Conservation (phyloP, 2,888 invertebrate genomes). For the Ischnura elegans region DNA sequence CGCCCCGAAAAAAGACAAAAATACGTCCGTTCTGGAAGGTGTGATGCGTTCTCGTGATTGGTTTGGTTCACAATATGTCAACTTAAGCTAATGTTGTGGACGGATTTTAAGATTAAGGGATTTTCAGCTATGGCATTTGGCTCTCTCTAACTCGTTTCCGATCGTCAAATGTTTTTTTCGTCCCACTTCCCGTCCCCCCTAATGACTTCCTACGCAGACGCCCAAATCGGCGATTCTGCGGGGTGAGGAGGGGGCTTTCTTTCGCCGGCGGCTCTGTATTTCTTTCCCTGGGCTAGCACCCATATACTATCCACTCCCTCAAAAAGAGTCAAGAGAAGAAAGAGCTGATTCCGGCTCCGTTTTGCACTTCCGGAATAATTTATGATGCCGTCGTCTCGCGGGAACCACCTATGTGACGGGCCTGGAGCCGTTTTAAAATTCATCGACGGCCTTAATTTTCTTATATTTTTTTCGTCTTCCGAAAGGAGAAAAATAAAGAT, state of each 20-base stretch:
- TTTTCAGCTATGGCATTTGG: too few relatives aligned
- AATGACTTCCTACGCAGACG: not conserved
- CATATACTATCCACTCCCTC: not conserved
- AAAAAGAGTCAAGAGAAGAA: not conserved
- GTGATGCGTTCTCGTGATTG: too few relatives aligned
- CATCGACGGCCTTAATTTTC: not conserved
- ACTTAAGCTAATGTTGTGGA: too few relatives aligned
- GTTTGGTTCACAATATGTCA: too few relatives aligned
- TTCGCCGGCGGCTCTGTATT: not conserved
- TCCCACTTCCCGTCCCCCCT: not conserved
- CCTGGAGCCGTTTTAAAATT: not conserved
- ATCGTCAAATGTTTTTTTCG: not conserved
- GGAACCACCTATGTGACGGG: not conserved
- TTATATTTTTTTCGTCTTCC: not conserved
- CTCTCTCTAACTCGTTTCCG: not conserved
- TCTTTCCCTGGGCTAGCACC: not conserved
- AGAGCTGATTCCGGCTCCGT: not conserved
- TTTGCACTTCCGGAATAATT: constrained; percentile 10
- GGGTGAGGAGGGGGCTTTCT: not conserved
- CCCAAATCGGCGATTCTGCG: not conserved
- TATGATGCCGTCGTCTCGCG: not conserved
- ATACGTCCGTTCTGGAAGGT: too few relatives aligned
- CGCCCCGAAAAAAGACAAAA: too few relatives aligned
- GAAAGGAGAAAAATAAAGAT: not conserved
- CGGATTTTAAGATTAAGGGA: too few relatives aligned